These are phyloP conservation scores for Sternotherus odoratus DNA, from an alignment of 2,797 vertebrate genomes.

Conservation along the genomic window DNA sequence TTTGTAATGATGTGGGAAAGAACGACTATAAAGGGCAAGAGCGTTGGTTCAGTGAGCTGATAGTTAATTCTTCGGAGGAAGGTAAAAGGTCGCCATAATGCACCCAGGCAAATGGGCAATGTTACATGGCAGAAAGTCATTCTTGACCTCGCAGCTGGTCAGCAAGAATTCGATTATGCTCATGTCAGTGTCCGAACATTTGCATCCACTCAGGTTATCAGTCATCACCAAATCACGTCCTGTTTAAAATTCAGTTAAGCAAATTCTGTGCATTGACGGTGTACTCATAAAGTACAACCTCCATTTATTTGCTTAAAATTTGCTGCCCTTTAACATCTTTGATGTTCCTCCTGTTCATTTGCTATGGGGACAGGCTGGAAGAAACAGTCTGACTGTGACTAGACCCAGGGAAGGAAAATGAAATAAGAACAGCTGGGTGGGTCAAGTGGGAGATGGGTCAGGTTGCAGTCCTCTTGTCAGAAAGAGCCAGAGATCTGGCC, in stretches of 20 bases:
- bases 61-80: conserved; percentile 50
- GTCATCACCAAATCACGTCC: conserved; percentile 18
- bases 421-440: conserved; percentile 69
- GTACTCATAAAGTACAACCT: not conserved
- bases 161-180: not conserved
- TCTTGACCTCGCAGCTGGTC: conserved; percentile 1
- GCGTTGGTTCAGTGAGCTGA: conserved; percentile 37
- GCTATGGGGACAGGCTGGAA: conserved; percentile 44
- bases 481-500: conserved; percentile 64
- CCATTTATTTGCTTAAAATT: not conserved
- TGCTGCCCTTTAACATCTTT: conserved; percentile 40
- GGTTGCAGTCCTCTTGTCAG: conserved; percentile 47
- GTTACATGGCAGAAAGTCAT: not conserved
- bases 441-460: conserved; percentile 67
- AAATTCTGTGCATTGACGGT: not conserved
- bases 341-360: conserved; percentile 13
- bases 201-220: conserved; percentile 12
- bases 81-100: conserved; percentile 1
- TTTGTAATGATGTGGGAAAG: conserved; percentile 39
- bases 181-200: conserved; percentile 2
- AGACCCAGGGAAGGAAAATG: conserved; percentile 39
- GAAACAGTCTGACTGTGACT: conserved; percentile 57
- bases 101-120: not conserved
- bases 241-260: conserved; percentile 1
- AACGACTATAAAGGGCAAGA: conserved; percentile 23